A percentile compares a stretch with the other conserved stretches of the same genome.
Evolutionary conservation across 2,113 vertebrate species (phyloP).

Genomic region (Zeus faber): DNA sequence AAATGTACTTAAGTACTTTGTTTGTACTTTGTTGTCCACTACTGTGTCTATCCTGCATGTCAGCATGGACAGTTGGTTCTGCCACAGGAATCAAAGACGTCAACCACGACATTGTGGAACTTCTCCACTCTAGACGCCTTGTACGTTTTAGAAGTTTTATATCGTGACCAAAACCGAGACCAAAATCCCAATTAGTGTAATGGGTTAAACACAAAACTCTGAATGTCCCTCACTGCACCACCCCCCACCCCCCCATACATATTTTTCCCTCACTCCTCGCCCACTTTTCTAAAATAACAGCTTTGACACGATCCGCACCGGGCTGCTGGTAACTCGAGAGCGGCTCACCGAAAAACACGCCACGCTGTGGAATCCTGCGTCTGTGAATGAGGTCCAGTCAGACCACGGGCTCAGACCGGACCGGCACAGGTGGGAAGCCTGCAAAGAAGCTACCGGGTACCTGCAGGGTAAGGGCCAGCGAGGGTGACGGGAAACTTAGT

Average conservation of each 20-base stretch:
- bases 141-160: too few relatives aligned
- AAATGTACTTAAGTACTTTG: too few relatives aligned
- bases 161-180: too few relatives aligned
- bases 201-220: constrained; percentile 60
- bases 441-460: constrained; percentile 38
- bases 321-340: constrained; percentile 59
- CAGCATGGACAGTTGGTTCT: too few relatives aligned
- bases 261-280: constrained; percentile 45
- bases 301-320: constrained; percentile 53
- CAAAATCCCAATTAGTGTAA: too few relatives aligned
- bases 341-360: constrained; percentile 20
- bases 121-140: too few relatives aligned
- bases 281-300: constrained; percentile 65
- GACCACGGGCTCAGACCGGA: constrained; percentile 22
- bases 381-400: constrained; percentile 63
- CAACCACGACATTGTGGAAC: too few relatives aligned
- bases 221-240: constrained; percentile 33
- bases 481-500: constrained; percentile 32
- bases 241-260: constrained; percentile 24
- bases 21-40: too few relatives aligned
- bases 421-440: constrained; percentile 21
- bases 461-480: constrained; percentile 30
- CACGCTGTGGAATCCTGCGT: constrained; percentile 42
- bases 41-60: too few relatives aligned
- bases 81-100: too few relatives aligned